Conservation (phyloP, 2,888 invertebrate genomes). For the Acanthosepion esculentum region DNA sequence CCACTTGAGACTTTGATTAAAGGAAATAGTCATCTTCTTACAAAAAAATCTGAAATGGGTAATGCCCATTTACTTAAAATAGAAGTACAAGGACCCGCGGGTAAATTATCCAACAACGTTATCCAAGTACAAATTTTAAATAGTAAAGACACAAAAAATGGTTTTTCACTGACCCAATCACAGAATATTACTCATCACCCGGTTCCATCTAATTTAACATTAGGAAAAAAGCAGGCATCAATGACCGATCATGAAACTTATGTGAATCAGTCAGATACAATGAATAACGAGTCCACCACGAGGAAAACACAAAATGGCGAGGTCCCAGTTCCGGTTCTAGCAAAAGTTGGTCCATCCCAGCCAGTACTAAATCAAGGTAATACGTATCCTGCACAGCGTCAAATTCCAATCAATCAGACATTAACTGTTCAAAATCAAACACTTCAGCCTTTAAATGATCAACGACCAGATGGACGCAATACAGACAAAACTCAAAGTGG, state of each 20-base stretch:
- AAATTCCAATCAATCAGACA: background rate
- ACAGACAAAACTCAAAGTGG: too few species aligned
- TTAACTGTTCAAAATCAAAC: background rate
- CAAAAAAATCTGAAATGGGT: background rate
- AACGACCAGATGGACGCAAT: too few species aligned
- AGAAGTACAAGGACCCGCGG: background rate
- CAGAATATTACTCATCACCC: background rate
- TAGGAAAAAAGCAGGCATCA: background rate
- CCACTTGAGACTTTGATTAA: background rate
- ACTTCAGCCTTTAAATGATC: background rate
- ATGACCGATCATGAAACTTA: background rate
- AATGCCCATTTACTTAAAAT: background rate
- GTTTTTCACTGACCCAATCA: background rate
- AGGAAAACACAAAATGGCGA: background rate
- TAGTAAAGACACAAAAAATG: background rate
- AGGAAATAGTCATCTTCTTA: fast-evolving
- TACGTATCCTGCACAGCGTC: background rate
- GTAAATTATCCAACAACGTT: background rate
- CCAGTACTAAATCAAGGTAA: background rate
- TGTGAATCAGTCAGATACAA: background rate
- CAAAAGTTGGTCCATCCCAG: background rate
- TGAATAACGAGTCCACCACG: background rate
- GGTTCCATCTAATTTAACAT: background rate
- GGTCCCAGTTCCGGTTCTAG: background rate
- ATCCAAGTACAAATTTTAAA: background rate